Evolutionary conservation across 64 coral and sea anemone species (phyloP).

Genomic region (Porites lutea): DNA sequence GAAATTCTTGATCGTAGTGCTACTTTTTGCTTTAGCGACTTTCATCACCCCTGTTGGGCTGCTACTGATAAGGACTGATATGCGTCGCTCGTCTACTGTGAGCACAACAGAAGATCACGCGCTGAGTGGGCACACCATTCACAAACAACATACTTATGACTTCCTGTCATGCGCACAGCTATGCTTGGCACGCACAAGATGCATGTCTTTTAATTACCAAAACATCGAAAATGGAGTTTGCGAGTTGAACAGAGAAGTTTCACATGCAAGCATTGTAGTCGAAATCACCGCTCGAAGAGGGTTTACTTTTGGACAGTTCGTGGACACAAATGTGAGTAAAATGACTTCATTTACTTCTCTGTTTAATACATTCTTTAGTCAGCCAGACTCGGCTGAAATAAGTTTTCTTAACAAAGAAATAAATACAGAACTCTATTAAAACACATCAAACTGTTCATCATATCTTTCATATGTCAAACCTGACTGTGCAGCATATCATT

Average conservation of each 20-base stretch:
- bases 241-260: neutral
- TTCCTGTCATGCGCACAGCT: constrained; percentile 59
- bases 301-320: neutral
- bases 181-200: constrained; percentile 12
- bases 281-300: neutral
- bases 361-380: too few relatives aligned
- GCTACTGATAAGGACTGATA: neutral
- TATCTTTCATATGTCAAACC: too few relatives aligned
- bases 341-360: neutral
- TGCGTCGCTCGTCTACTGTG: constrained; percentile 1
- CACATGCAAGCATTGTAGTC: neutral
- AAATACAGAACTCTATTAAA: too few relatives aligned
- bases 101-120: neutral
- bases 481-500: too few relatives aligned
- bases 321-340: constrained; percentile 16
- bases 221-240: constrained; percentile 42
- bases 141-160: constrained; percentile 25
- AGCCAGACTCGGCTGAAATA: too few relatives aligned
- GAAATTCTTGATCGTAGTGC: neutral
- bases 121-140: constrained; percentile 2
- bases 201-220: constrained; percentile 53
- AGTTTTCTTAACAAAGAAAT: too few relatives aligned
- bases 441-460: too few relatives aligned
- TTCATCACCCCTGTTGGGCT: neutral
- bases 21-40: neutral